phyloP scores from a whole-genome alignment of 2,113 vertebrate genomes.

The Drymodes brunneopygia region DNA sequence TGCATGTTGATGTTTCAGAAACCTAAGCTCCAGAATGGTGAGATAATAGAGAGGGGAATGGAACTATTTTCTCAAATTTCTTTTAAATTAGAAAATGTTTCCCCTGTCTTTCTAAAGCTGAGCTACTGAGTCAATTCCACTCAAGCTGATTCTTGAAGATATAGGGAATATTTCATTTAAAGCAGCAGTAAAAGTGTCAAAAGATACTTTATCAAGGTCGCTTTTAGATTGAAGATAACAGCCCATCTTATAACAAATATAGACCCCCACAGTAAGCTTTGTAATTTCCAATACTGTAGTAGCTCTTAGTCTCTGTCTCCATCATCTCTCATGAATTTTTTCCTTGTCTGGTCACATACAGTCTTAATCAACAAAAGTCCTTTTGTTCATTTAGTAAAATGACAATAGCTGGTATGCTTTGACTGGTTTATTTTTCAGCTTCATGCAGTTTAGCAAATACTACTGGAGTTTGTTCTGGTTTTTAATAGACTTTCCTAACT shows the following conservation, averaged over 20 bases:
- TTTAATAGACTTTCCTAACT: not conserved
- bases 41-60: constrained; percentile 72
- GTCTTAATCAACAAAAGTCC: not conserved
- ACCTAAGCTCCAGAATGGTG: constrained; percentile 61
- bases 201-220: constrained; percentile 67
- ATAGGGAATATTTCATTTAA: constrained; percentile 69
- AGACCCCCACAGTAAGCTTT: constrained; percentile 11
- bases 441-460: not conserved
- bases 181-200: constrained; percentile 67
- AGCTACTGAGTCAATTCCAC: constrained; percentile 59
- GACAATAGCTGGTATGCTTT: not conserved
- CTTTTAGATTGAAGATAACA: constrained; percentile 63
- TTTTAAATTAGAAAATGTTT: constrained; percentile 83
- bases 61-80: constrained; percentile 83
- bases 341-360: not conserved
- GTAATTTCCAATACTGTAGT: constrained; percentile 9
- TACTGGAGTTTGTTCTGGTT: not conserved
- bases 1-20: constrained; percentile 72
- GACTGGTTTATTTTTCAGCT: not conserved
- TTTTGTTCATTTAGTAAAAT: not conserved
- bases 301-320: not conserved
- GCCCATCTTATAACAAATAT: constrained; percentile 45
- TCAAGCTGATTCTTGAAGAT: constrained; percentile 64
- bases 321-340: not conserved
- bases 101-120: constrained; percentile 55